phyloP scores from a whole-genome alignment of 92 coral and sea anemone genomes.

The Siderastrea siderea region DNA sequence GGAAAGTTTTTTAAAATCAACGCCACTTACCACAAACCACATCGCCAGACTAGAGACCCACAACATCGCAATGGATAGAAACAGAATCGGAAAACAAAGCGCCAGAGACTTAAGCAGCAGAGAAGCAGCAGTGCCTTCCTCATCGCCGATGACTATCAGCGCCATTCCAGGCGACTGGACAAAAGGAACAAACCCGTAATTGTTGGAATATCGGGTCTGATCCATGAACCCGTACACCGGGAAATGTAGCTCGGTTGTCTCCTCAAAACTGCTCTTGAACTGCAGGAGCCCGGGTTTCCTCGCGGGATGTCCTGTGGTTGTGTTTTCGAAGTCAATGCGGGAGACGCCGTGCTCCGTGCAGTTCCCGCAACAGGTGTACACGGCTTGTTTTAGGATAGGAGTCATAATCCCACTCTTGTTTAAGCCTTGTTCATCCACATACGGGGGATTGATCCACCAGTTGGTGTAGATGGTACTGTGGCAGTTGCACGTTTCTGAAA shows the following conservation, averaged over 20 bases:
- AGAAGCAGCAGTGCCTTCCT: slow-evolving; percentile 82
- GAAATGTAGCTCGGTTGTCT: slow-evolving; percentile 83
- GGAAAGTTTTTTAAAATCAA: too few species aligned
- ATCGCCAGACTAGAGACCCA: slow-evolving; percentile 86
- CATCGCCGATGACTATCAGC: slow-evolving; percentile 89
- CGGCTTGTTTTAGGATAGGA: slow-evolving; percentile 73
- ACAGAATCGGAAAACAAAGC: slow-evolving; percentile 89
- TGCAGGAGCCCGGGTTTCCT: slow-evolving; percentile 80
- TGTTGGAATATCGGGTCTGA: slow-evolving; percentile 74
- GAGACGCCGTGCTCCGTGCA: slow-evolving; percentile 77
- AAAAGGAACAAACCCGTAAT: slow-evolving; percentile 89
- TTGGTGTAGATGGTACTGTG: slow-evolving; percentile 80
- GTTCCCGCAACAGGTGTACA: slow-evolving; percentile 82
- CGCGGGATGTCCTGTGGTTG: slow-evolving; percentile 54
- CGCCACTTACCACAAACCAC: slow-evolving; percentile 89
- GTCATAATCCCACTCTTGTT: slow-evolving; percentile 91
- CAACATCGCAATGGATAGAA: slow-evolving; percentile 78
- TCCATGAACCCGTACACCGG: slow-evolving; percentile 94
- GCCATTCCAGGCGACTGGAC: slow-evolving; percentile 94
- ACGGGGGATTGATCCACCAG: slow-evolving; percentile 96
- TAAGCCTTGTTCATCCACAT: slow-evolving; percentile 72
- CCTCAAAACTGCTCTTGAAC: slow-evolving; percentile 75
- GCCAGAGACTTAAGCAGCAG: slow-evolving; percentile 79
- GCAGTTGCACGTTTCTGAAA: slow-evolving; percentile 93
- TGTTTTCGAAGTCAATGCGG: slow-evolving; percentile 57